These are phyloP conservation scores for Plecturocebus donacophilus DNA, from an alignment of 2,113 vertebrate genomes.

Conservation along the genomic window DNA sequence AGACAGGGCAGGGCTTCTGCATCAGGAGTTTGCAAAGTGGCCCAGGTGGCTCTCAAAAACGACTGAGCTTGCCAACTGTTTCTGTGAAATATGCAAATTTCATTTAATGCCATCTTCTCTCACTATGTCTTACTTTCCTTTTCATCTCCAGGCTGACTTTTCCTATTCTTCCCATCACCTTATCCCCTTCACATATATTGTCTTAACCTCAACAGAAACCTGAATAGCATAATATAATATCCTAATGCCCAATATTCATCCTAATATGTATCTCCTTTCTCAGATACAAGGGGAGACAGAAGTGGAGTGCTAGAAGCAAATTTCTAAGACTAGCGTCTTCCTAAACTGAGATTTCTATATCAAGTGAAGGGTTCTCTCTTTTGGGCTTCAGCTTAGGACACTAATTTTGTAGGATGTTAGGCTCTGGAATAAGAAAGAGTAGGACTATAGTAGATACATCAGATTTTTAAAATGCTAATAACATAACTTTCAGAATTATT, in stretches of 20 bases:
- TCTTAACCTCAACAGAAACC: background rate
- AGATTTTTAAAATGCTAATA: background rate
- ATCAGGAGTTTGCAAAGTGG: too few species aligned
- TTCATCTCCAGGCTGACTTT: background rate
- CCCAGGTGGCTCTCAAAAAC: fast-evolving
- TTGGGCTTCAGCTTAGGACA: background rate
- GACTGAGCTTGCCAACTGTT: background rate
- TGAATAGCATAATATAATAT: background rate
- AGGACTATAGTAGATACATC: background rate
- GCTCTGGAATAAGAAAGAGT: background rate
- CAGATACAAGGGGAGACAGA: background rate
- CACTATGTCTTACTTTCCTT: background rate
- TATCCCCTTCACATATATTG: fast-evolving
- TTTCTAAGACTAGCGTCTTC: background rate
- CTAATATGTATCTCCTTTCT: background rate
- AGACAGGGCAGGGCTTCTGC: background rate
- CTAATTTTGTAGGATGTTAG: background rate
- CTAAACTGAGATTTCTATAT: background rate
- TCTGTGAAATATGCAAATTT: background rate
- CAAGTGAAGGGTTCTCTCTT: background rate
- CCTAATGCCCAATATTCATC: background rate
- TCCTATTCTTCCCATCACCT: background rate
- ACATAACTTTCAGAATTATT: background rate
- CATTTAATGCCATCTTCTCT: background rate
- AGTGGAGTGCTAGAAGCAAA: background rate